Percentiles rank a stretch among this genome's conserved stretches.
Conservation (phyloP, 2,888 invertebrate genomes). For the Drosophila recens region DNA sequence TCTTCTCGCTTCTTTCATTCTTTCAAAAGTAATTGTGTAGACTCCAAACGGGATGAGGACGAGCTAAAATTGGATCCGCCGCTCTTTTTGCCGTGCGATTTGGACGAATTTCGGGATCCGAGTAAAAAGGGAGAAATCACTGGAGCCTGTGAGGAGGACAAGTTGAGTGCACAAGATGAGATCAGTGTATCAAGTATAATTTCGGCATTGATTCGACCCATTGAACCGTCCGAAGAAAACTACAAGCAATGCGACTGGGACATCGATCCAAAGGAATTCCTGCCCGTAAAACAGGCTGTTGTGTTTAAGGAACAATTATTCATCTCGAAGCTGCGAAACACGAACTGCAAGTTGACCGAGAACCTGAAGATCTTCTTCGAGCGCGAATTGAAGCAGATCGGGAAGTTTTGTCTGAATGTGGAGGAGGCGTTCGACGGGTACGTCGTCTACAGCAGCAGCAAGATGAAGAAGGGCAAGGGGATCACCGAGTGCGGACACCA, state of each 20-base stretch:
- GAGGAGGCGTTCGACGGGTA: slow-evolving; percentile 82
- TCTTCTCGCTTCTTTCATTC: neutral
- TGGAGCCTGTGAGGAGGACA: slow-evolving; percentile 61
- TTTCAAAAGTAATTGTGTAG: neutral
- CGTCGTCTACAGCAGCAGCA: slow-evolving; percentile 77
- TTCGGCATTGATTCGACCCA: slow-evolving; percentile 68
- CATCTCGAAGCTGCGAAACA: slow-evolving; percentile 70
- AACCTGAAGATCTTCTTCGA: slow-evolving; percentile 77
- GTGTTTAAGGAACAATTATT: slow-evolving; percentile 75
- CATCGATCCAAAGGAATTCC: slow-evolving; percentile 71
- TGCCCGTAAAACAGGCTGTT: slow-evolving; percentile 71
- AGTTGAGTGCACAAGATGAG: slow-evolving; percentile 76
- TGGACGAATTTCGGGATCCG: slow-evolving; percentile 40
- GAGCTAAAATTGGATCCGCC: slow-evolving; percentile 56
- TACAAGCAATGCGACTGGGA: slow-evolving; percentile 67
- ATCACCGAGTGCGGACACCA: slow-evolving; percentile 73
- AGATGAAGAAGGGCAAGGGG: slow-evolving; percentile 74
- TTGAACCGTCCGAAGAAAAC: slow-evolving; percentile 68
- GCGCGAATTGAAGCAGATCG: slow-evolving; percentile 75
- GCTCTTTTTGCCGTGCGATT: slow-evolving; percentile 63
- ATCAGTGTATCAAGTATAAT: slow-evolving; percentile 82
- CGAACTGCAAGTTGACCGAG: slow-evolving; percentile 75
- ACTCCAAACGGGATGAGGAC: neutral
- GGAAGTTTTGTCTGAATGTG: slow-evolving; percentile 72
- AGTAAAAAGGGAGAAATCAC: slow-evolving; percentile 4